Conservation (phyloP, 2,888 invertebrate species). For the Acanthosepion lycidas region DNA sequence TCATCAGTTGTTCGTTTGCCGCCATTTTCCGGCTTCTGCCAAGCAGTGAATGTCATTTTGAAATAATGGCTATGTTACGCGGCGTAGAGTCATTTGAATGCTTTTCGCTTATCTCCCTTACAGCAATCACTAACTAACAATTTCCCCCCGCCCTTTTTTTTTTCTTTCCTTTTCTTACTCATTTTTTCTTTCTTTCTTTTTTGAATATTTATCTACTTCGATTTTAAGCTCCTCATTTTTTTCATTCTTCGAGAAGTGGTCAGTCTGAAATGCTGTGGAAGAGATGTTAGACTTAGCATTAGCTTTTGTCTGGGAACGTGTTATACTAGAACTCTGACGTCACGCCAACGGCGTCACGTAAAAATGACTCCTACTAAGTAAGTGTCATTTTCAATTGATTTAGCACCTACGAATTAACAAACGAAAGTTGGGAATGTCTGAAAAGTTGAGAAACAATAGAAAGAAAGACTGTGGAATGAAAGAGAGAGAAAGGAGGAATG, state of each 20-base stretch:
- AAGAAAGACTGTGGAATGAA: neutral
- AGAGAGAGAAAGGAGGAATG: neutral
- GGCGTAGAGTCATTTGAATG: neutral
- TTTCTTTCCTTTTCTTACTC: neutral
- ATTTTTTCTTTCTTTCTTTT: no score
- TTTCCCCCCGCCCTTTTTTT: no score
- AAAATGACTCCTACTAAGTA: neutral
- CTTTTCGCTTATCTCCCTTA: neutral
- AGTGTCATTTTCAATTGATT: conserved; percentile 33
- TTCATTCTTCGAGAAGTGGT: no score
- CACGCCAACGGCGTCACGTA: neutral
- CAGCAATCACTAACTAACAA: neutral
- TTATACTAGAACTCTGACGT: neutral
- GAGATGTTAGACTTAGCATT: neutral
- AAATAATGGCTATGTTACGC: neutral
- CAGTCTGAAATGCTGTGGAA: neutral
- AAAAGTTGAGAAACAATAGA: neutral
- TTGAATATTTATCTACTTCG: neutral
- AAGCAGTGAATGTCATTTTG: neutral
- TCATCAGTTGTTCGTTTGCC: neutral
- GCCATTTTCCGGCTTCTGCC: neutral
- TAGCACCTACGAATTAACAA: neutral
- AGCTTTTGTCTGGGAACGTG: neutral
- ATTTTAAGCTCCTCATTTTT: neutral
- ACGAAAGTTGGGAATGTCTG: neutral